phyloP scores from a whole-genome alignment of 2,113 vertebrate species.

The Bombycilla garrulus region DNA sequence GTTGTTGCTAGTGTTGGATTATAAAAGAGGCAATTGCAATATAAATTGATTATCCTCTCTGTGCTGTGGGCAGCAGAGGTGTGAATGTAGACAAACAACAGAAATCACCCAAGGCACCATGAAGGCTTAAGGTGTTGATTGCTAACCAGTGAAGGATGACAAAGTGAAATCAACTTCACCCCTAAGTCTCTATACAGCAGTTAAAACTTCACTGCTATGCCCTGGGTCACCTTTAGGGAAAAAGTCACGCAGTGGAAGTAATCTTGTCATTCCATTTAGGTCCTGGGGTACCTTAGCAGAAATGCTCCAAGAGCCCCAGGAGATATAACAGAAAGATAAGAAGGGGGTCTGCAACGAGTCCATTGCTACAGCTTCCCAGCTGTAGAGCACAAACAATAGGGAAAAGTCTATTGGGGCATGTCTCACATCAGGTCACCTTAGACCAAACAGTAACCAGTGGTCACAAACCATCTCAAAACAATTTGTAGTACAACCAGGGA shows the following conservation, averaged over 20 bases:
- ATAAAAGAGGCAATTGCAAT: neutral
- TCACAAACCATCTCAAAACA: neutral
- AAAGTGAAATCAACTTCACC: neutral
- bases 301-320: neutral
- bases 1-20: neutral
- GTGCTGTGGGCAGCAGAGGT: neutral
- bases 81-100: neutral
- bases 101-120: neutral
- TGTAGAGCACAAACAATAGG: neutral
- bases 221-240: neutral
- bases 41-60: neutral
- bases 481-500: neutral
- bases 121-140: neutral
- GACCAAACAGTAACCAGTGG: neutral
- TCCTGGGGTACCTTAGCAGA: neutral
- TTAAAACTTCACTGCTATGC: neutral
- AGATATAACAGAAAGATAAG: neutral
- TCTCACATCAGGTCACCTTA: neutral
- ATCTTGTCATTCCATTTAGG: neutral
- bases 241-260: neutral
- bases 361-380: neutral
- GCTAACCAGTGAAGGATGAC: neutral
- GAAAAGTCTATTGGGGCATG: neutral
- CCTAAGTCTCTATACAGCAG: neutral
- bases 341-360: neutral